Evolutionary conservation across 2,113 vertebrate genomes (phyloP), one percentile per base, ranked within the genome.

Genomic region (Xiphias gladius): DNA sequence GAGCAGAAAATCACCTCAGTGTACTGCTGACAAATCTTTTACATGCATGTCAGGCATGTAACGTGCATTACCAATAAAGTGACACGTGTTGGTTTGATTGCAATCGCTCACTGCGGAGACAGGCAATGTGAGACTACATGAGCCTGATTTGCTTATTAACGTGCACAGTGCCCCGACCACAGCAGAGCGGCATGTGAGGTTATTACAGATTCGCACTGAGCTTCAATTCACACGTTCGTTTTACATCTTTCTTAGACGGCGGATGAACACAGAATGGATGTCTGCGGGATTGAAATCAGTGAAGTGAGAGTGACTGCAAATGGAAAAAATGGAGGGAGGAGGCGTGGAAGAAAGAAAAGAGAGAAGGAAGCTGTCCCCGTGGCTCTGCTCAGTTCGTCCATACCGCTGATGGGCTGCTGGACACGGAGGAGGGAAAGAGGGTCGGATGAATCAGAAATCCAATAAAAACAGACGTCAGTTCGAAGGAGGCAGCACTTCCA

Each of bases 41-140:
- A 24, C 70, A 24, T 6, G 39, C 63, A 19, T n/a, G 48, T 35
- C 1, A 11, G 48, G 62, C 67, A 12, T 77, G 79, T 41, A 55
- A 77, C 79, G 32, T 30, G 50, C 39, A 26, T 54, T 1, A 19
- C 39, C 48, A 57, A 20, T 64, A 64, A 63, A 24, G 43, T 14
- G 0, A 5, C 17, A 0, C 0, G 0, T 59, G 50, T 62, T 20
- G 74, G 11, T 55, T 37, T 71, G 61, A 76, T 35, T 41, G 64
- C 10, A 1, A 20, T 35, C n/a, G 13, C 13, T 22, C 0, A 11
- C 73, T 26, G 43, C 0, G 35, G 17, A 59, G 50, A 69, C 19
- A 19, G 39, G 80, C 72, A 73, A 76, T 66, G 80, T 84, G 68
- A 84, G 24, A 70, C 46, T 39, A 22, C 30, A 46, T 13, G 50